Conservation (phyloP, 2,113 vertebrate species). For the Chroicocephalus ridibundus region DNA sequence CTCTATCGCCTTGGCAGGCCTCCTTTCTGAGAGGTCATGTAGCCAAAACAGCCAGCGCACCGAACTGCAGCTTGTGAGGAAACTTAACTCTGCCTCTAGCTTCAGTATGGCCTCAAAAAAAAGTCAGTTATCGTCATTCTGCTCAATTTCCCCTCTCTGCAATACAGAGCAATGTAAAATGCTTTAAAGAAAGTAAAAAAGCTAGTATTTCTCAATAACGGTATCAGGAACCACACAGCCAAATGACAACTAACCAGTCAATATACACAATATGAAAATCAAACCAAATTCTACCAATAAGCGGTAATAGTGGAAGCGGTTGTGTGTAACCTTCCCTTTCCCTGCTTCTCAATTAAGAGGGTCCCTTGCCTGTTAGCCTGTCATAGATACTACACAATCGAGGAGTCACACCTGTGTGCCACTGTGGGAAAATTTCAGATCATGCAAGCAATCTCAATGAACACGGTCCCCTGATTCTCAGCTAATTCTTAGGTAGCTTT, state of each 20-base stretch:
- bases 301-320: background rate
- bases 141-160: background rate
- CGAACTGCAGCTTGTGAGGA: background rate
- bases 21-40: background rate
- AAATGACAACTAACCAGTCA: background rate
- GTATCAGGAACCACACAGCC: background rate
- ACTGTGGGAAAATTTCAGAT: background rate
- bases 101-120: background rate
- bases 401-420: background rate
- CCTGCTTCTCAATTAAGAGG: background rate
- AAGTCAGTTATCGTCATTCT: background rate
- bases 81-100: background rate
- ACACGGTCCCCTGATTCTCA: background rate
- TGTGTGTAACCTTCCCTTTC: background rate
- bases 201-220: background rate
- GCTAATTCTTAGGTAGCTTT: background rate
- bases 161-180: background rate
- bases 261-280: background rate
- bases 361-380: background rate
- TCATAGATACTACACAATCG: background rate
- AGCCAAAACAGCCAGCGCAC: background rate
- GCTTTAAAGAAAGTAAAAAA: background rate
- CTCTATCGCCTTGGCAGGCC: background rate
- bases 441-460: background rate
- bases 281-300: background rate